Evolutionary conservation across 2,888 invertebrate genomes (phyloP).

Genomic region (Aporophyla lueneburgensis): DNA sequence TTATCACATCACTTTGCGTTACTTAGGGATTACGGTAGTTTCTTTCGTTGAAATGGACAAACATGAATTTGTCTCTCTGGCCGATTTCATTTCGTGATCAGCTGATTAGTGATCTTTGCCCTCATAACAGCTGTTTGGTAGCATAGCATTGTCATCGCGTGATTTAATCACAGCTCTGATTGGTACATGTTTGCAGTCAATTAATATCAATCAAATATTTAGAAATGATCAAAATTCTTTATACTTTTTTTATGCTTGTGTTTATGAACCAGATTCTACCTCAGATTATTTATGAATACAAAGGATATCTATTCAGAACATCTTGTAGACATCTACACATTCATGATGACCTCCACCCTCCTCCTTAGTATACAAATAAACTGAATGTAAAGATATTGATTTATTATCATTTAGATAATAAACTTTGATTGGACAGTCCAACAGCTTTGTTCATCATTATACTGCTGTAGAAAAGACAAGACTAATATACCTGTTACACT

Average conservation of each 20-base stretch:
- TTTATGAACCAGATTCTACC: slow-evolving; percentile 12
- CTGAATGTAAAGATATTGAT: background rate
- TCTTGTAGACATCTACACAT: background rate
- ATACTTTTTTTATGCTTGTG: slow-evolving; percentile 24
- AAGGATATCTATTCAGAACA: slow-evolving; percentile 11
- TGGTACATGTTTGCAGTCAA: slow-evolving; percentile 36
- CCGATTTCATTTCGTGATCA: slow-evolving; percentile 77
- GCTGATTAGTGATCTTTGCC: slow-evolving; percentile 88
- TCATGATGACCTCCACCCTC: background rate
- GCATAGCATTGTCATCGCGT: slow-evolving; percentile 54
- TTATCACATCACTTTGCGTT: slow-evolving; percentile 29
- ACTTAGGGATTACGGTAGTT: slow-evolving; percentile 8
- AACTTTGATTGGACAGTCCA: background rate
- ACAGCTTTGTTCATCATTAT: background rate
- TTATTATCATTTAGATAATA: background rate
- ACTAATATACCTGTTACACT: background rate
- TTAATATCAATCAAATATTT: slow-evolving; percentile 35
- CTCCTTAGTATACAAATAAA: background rate
- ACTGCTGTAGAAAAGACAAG: background rate
- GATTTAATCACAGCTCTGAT: slow-evolving; percentile 54
- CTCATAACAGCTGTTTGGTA: slow-evolving; percentile 84
- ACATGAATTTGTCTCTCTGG: slow-evolving; percentile 45
- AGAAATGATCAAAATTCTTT: slow-evolving; percentile 23
- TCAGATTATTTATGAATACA: slow-evolving; percentile 14
- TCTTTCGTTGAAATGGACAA: background rate